phyloP scores from a whole-genome alignment of 2,113 vertebrate species.

The Spizaetus ornatus region DNA sequence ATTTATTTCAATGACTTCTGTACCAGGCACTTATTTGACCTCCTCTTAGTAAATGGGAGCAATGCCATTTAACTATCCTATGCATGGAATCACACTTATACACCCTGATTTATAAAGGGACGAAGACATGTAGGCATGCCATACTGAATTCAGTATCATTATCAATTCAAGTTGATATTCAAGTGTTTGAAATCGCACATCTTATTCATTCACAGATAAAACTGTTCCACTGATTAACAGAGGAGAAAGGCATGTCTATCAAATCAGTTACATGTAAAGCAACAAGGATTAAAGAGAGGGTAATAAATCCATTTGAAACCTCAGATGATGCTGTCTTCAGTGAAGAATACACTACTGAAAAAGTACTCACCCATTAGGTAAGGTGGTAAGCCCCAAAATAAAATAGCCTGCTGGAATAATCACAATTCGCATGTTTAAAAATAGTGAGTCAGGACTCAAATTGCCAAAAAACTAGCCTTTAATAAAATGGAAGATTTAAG shows the following conservation, averaged over 20 bases:
- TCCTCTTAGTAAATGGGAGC: background rate
- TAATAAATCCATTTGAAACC: background rate
- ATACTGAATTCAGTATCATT: background rate
- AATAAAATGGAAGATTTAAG: background rate
- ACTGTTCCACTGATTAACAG: background rate
- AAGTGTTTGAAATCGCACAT: background rate
- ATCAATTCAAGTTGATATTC: background rate
- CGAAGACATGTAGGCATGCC: background rate
- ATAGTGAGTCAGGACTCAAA: background rate
- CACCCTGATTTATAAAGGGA: background rate
- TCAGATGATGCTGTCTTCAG: background rate
- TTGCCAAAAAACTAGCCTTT: background rate
- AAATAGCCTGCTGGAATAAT: background rate
- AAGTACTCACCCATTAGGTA: background rate
- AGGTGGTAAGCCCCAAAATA: background rate
- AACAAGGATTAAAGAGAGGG: background rate
- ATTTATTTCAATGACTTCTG: background rate
- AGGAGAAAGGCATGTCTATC: background rate
- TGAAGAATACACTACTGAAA: background rate
- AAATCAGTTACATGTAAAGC: background rate
- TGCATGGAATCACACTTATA: background rate
- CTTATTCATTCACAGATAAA: background rate
- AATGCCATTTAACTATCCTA: background rate
- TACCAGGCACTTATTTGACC: background rate
- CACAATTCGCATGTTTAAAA: background rate